phyloP scores from a whole-genome alignment of 2,888 invertebrate genomes.

The Drosophila meridionalis region DNA sequence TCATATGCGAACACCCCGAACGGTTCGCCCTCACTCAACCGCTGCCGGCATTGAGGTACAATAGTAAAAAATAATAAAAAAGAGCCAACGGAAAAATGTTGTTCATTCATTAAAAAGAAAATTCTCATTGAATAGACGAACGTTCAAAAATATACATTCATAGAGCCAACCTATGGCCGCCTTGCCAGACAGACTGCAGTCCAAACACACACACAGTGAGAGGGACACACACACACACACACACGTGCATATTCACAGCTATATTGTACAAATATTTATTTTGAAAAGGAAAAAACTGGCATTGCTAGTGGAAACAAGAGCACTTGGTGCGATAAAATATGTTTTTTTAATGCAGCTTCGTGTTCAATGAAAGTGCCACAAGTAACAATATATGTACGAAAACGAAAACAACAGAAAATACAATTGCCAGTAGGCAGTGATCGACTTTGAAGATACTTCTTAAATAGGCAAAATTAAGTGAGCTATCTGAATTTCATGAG shows the following conservation, averaged over 20 bases:
- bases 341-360: conserved; percentile 70
- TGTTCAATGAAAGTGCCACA: conserved; percentile 68
- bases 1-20: conserved; percentile 50
- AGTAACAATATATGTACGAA: conserved; percentile 41
- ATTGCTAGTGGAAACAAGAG: conserved; percentile 29
- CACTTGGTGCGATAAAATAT: conserved; percentile 64
- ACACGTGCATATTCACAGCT: neutral
- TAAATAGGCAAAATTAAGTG: too few species aligned
- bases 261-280: conserved; percentile 48
- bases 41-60: neutral
- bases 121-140: conserved; percentile 65
- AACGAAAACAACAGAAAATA: neutral
- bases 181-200: conserved; percentile 38
- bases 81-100: conserved; percentile 62
- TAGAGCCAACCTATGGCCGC: conserved; percentile 21
- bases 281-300: conserved; percentile 34
- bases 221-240: neutral
- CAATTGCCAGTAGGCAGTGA: neutral
- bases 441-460: conserved; percentile 4
- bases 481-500: too few species aligned
- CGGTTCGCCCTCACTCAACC: neutral
- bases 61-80: conserved; percentile 40
- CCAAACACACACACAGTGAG: conserved; percentile 2
- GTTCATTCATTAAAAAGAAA: conserved; percentile 76
- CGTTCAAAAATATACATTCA: conserved; percentile 52